phyloP scores from a whole-genome alignment of 2,888 invertebrate species.

The Panorpa germanica region DNA sequence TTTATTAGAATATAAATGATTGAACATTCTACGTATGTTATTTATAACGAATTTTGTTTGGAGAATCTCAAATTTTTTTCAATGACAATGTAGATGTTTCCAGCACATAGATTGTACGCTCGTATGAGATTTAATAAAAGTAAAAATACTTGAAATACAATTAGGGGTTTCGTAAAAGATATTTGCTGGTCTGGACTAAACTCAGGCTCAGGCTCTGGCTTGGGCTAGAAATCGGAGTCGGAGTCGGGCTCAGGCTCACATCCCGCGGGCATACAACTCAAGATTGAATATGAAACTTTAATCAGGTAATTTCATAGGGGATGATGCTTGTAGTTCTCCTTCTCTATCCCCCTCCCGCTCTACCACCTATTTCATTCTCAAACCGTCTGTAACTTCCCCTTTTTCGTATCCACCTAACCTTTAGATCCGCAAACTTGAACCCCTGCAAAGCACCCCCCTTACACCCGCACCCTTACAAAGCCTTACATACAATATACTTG shows the following conservation, averaged over 20 bases:
- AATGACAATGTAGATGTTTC: not conserved
- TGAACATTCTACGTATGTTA: no score
- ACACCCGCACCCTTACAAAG: no score
- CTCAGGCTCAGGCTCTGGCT: slow-evolving; percentile 10
- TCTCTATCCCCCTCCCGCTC: no score
- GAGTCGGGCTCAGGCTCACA: slow-evolving; percentile 13
- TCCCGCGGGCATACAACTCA: slow-evolving; percentile 45
- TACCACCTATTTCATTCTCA: no score
- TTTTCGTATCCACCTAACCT: slow-evolving; percentile 2
- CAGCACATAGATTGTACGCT: not conserved
- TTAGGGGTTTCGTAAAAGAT: slow-evolving; percentile 10
- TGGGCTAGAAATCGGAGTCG: slow-evolving; percentile 11
- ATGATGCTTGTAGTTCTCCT: no score
- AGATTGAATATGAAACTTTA: slow-evolving; percentile 70
- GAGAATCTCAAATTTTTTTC: no score
- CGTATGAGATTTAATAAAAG: not conserved
- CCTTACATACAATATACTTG: no score
- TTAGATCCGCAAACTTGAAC: slow-evolving; percentile 1
- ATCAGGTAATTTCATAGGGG: slow-evolving; percentile 50
- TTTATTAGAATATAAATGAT: no score
- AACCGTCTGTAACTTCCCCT: no score
- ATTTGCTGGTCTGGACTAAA: slow-evolving; percentile 2
- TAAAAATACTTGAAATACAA: slow-evolving; percentile 7
- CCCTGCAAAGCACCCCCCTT: no score
- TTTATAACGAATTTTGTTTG: no score